Evolutionary conservation across 2,888 invertebrate genomes (phyloP).

Genomic region (Hydraecia micacea): DNA sequence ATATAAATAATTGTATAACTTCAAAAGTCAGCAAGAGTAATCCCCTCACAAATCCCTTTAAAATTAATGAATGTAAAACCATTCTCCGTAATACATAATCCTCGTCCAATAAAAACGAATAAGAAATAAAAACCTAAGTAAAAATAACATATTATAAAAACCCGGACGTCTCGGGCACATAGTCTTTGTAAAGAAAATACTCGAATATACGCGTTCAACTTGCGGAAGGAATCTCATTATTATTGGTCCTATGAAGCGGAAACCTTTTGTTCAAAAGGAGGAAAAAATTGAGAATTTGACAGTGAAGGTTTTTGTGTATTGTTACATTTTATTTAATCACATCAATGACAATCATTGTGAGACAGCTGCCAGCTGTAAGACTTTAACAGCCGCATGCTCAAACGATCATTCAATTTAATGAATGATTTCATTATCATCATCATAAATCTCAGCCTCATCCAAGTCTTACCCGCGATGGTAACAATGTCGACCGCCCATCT

Average conservation of each 20-base stretch:
- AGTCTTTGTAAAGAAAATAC: constrained; percentile 36
- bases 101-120: constrained; percentile 36
- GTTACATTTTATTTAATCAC: not conserved
- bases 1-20: not conserved
- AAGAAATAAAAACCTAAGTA: constrained; percentile 25
- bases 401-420: not conserved
- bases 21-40: not conserved
- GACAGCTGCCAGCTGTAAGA: not conserved
- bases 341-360: not conserved
- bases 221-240: constrained; percentile 48
- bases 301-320: not conserved
- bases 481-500: not conserved
- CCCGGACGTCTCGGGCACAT: not conserved
- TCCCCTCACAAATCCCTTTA: constrained; percentile 7
- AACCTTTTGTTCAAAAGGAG: constrained; percentile 20
- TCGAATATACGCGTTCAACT: constrained; percentile 8
- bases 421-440: not conserved
- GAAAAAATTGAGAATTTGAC: not conserved
- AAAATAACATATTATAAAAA: constrained; percentile 46
- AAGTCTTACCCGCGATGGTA: not conserved
- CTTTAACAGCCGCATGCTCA: not conserved
- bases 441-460: not conserved
- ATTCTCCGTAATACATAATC: constrained; percentile 15
- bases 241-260: constrained; percentile 35
- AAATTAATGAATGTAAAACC: not conserved